Conservation (phyloP, 1,140 invertebrate genomes). For the Aphelenchoides besseyi region DNA sequence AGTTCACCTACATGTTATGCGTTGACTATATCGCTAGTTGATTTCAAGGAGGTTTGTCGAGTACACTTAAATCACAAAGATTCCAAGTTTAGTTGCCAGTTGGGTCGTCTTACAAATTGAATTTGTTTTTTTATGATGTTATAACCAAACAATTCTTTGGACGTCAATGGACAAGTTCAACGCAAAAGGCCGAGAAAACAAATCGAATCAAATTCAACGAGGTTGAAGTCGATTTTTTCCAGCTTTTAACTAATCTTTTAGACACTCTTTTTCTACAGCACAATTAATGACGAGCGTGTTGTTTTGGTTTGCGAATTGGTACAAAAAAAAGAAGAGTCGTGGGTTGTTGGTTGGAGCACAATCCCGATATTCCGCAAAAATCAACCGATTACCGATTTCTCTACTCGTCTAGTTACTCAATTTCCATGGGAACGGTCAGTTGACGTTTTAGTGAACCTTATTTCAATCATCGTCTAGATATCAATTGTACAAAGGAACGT, state of each 20-base stretch:
- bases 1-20: slow-evolving; percentile 21
- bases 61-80: slow-evolving; percentile 15
- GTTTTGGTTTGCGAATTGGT: slow-evolving; percentile 34
- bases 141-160: slow-evolving; percentile 29
- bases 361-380: slow-evolving; percentile 28
- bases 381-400: slow-evolving; percentile 33
- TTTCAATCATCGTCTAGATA: slow-evolving; percentile 34
- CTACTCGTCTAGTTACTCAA: background rate
- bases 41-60: slow-evolving; percentile 35
- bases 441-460: too few species aligned
- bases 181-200: background rate
- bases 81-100: slow-evolving; percentile 15
- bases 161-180: slow-evolving; percentile 27
- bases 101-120: background rate
- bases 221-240: background rate
- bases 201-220: slow-evolving; percentile 19
- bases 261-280: slow-evolving; percentile 30
- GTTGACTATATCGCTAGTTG: slow-evolving; percentile 10
- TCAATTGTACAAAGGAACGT: slow-evolving; percentile 41
- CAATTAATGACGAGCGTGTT: slow-evolving; percentile 28
- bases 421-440: background rate
- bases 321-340: slow-evolving; percentile 23
- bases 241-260: slow-evolving; percentile 15
- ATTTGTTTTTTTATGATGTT: slow-evolving; percentile 32
- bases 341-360: slow-evolving; percentile 25